Evolutionary conservation across 2,797 vertebrate genomes (phyloP).

Genomic region (Peromyscus melanophrys): DNA sequence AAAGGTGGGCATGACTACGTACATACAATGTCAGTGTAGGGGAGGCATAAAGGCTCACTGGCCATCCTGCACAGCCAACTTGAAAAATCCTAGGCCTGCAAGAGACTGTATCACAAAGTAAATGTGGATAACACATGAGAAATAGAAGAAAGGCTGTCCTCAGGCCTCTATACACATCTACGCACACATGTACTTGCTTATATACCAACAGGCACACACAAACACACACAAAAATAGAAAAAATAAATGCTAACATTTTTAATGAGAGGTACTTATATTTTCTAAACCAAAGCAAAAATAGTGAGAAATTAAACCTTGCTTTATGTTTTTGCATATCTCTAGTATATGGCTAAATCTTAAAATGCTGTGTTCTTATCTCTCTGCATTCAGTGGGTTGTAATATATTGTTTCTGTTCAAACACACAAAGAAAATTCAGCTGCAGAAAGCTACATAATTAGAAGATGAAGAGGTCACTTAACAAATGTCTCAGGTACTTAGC

Average conservation of each 20-base stretch:
- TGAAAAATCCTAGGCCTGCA: neutral
- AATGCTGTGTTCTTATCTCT: neutral
- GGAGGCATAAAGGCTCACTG: neutral
- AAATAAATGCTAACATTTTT: neutral
- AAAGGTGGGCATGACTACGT: neutral
- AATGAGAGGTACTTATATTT: neutral
- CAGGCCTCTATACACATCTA: neutral
- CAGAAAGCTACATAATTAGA: neutral
- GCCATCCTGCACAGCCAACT: no score
- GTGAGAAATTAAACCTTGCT: neutral
- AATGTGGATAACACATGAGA: neutral
- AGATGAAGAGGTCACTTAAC: neutral
- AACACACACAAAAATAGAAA: neutral
- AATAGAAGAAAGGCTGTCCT: neutral
- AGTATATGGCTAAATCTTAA: neutral
- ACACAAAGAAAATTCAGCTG: slow-evolving; percentile 36
- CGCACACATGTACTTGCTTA: neutral
- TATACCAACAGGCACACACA: neutral
- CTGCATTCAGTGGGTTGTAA: neutral
- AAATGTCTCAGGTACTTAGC: neutral
- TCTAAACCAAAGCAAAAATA: slow-evolving; percentile 53
- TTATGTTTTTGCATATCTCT: slow-evolving; percentile 3
- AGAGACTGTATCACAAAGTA: neutral
- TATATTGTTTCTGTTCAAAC: slow-evolving; percentile 1
- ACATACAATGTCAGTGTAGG: no score